Base-by-base conservation (phyloP, 2,888 invertebrate species). In the Polylopha cassiicola region DNA sequence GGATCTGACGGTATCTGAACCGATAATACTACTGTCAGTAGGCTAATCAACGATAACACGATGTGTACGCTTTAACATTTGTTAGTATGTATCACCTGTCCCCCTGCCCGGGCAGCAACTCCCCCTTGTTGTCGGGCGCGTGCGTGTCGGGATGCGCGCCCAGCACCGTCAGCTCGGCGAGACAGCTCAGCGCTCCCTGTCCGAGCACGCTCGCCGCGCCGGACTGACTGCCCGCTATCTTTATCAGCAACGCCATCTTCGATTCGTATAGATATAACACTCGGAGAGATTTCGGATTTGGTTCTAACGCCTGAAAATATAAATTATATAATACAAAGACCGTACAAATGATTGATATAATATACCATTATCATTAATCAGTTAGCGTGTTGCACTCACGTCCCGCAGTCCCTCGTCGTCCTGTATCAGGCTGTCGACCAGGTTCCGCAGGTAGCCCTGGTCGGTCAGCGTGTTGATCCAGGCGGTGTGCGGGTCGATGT, bases 231-330 rank as follows among this genome's bases (percentile, higher is more conserved):
- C 89, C 87, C 0, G 93, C 91, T 54, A 95, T 84, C 59, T 92
- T 88, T 33, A 90, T 87, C 9, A 95, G 84, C 50, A 94, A 87
- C 20, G 93, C 89, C 91, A 97, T 91, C 80, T 95, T 94, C 0
- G 95, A 92, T 70, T 95, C 94, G 75, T 95, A 97, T 8, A 95
- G 89, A 79, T 95, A 97, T 1, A 97, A 75, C 0, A 92, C 90
- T 38, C 92, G 89, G 24, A 96, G 84, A 2, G 90, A 90, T 30
- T 89, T 88, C 0, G 91, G 90, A 47, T 84, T 87, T 7, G 89
- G 88, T 53, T 91, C 90, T 26, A 94, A 60, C n/a, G 91, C 87
- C 63, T 84, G 63, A 4, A 17, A 7, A 38, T 10, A 13, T 15
- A 6, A 22, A 26, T 26, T 14, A 18, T n/a, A 9, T 10, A 0